phyloP scores from a whole-genome alignment of 2,888 invertebrate genomes.

The Quadroppia sp. region DNA sequence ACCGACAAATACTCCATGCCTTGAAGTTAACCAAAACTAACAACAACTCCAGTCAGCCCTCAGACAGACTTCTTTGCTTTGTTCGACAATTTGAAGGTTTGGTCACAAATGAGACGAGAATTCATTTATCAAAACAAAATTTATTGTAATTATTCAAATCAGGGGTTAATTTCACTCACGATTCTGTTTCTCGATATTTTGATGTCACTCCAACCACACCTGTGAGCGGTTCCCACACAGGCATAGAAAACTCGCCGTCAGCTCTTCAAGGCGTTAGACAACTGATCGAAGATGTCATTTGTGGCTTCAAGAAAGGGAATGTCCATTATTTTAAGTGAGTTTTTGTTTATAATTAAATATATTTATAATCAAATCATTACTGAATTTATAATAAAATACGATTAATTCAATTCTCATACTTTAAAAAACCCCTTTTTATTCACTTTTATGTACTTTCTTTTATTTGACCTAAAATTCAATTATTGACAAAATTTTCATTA shows the following conservation, averaged over 20 bases:
- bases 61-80: constrained; percentile 46
- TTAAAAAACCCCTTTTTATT: too few relatives aligned
- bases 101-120: too few relatives aligned
- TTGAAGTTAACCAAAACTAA: constrained; percentile 43
- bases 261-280: constrained; percentile 39
- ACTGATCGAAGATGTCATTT: constrained; percentile 47
- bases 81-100: constrained; percentile 47
- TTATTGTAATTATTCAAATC: not conserved
- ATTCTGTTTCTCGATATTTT: constrained; percentile 39
- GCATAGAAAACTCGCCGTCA: constrained; percentile 35
- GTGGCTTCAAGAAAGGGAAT: constrained; percentile 46
- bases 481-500: too few relatives aligned
- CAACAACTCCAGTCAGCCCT: not conserved
- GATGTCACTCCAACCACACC: constrained; percentile 40
- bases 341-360: too few relatives aligned
- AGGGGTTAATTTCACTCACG: constrained; percentile 38
- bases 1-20: constrained; percentile 47
- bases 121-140: too few relatives aligned
- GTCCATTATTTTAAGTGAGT: constrained; percentile 48
- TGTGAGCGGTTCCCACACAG: not conserved
- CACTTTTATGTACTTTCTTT: too few relatives aligned
- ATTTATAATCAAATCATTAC: too few relatives aligned
- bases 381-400: too few relatives aligned
- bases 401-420: too few relatives aligned
- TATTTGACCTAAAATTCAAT: too few relatives aligned